These are phyloP conservation scores for Tupiocoris notatus DNA, from an alignment of 2,888 invertebrate genomes.

Conservation along the genomic window DNA sequence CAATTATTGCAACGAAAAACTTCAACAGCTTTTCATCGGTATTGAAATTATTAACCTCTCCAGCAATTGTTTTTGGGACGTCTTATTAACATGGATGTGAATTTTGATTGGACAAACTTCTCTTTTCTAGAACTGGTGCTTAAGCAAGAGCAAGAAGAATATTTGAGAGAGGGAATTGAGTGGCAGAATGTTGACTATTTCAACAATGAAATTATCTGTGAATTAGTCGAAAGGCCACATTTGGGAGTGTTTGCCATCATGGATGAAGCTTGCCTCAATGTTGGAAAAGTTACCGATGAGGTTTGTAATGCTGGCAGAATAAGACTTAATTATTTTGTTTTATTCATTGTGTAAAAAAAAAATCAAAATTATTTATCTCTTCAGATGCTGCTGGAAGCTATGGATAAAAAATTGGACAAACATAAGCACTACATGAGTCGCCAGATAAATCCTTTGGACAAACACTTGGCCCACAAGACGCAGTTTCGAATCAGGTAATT, in stretches of 20 bases:
- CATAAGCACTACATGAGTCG: conserved; percentile 91
- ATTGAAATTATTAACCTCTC: not conserved
- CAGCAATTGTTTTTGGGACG: too few species aligned
- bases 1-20: conserved; percentile 97
- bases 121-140: conserved; percentile 78
- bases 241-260: conserved; percentile 87
- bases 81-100: not conserved
- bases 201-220: conserved; percentile 95
- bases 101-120: not conserved
- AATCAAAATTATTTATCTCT: not conserved
- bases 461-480: conserved; percentile 72
- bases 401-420: conserved; percentile 81
- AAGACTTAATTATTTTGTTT: not conserved
- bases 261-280: conserved; percentile 95
- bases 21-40: conserved; percentile 96
- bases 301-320: conserved; percentile 51
- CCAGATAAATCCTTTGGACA: conserved; percentile 78
- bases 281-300: conserved; percentile 81
- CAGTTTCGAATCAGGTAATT: conserved; percentile 81
- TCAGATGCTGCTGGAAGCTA: conserved; percentile 82
- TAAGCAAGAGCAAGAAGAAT: conserved; percentile 98
- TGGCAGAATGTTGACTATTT: conserved; percentile 96
- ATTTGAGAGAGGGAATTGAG: conserved; percentile 89
- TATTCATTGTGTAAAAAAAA: not conserved
- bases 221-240: conserved; percentile 90